Percentiles rank a stretch among this genome's conserved stretches.
These are phyloP conservation scores for Atethmia centrago DNA, from an alignment of 2,888 invertebrate genomes.

Conservation along the genomic window DNA sequence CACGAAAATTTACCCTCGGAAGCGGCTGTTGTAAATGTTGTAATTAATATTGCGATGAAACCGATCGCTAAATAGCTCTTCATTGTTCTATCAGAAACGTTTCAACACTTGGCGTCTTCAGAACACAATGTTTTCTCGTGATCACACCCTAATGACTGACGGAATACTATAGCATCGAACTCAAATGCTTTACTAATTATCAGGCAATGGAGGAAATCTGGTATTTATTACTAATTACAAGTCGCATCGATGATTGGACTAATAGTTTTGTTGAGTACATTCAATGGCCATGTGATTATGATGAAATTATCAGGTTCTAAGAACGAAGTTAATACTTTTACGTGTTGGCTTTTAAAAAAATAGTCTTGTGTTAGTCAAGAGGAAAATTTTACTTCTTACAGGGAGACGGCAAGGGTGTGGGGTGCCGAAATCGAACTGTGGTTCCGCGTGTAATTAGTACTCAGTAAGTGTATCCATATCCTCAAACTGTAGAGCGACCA, in stretches of 20 bases:
- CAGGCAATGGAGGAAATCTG: constrained; percentile 71
- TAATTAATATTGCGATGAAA: constrained; percentile 47
- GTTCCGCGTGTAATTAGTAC: no score
- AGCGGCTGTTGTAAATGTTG: constrained; percentile 21
- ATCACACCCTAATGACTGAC: constrained; percentile 57
- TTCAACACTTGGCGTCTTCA: constrained; percentile 34
- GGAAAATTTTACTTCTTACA: constrained; percentile 25
- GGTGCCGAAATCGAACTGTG: no score
- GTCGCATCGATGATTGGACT: constrained; percentile 69
- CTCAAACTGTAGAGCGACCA: no score
- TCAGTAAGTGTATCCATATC: no score
- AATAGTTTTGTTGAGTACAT: constrained; percentile 69
- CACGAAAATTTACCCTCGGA: constrained; percentile 56
- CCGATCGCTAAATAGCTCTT: constrained; percentile 35
- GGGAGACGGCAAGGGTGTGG: no score
- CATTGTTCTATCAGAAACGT: constrained; percentile 49
- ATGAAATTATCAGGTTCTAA: constrained; percentile 45
- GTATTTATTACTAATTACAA: constrained; percentile 78
- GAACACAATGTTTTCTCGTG: constrained; percentile 61
- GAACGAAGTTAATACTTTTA: constrained; percentile 46
- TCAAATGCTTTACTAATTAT: constrained; percentile 76
- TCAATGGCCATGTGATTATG: constrained; percentile 39
- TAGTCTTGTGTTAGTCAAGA: constrained; percentile 8
- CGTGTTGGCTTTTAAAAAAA: constrained; percentile 24
- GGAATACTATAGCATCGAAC: constrained; percentile 57